Evolutionary conservation across 2,888 invertebrate genomes (phyloP), one percentile per base, ranked within the genome.

Genomic region (Neoaliturus tenellus): DNA sequence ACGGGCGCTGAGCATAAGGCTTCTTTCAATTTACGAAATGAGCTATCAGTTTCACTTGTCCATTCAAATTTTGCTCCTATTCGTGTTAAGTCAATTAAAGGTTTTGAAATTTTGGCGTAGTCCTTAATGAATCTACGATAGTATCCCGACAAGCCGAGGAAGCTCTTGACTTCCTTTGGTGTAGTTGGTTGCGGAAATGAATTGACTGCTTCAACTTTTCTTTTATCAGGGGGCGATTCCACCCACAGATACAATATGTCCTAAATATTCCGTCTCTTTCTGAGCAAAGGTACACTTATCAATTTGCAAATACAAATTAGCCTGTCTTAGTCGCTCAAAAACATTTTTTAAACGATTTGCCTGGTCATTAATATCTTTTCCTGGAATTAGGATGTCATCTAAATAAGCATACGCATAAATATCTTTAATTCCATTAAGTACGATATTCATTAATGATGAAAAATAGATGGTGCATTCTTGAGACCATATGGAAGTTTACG

Each of bases 61-160:
- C 86, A 88, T 31, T 75, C 4, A 85, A 88, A 89, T 78, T 84
- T 84, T 17, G 14, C 33, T 8, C 84, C 62, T 83, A 87, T 62
- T 78, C 85, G 39, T 84, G 55, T 39, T 82, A 62, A 62, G 5
- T 80, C 6, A 0, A 88, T 88, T 48, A 89, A 69, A 0, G 88
- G 89, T 85, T 87, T 86, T 8, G 89, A 86, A 0, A 88, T 81
- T 81, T 87, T 87, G 0, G 88, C 86, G 80, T 89, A 90, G 14
- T 89, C 82, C 28, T 85, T 80, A 0, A 91, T 90, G 82, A n/a
- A n/a, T n/a, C n/a, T 90, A 90, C 90, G 39, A 58, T 90, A 90
- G 82, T 90, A 90, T 0, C 89, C 89, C 0, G 88, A 58, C 39
- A 90, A 62, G 14, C 90, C 90, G 25, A 90, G 62, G 83, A 90